These are phyloP conservation scores for Coregonus ussuriensis DNA, from an alignment of 2,797 vertebrate genomes.

Conservation along the genomic window DNA sequence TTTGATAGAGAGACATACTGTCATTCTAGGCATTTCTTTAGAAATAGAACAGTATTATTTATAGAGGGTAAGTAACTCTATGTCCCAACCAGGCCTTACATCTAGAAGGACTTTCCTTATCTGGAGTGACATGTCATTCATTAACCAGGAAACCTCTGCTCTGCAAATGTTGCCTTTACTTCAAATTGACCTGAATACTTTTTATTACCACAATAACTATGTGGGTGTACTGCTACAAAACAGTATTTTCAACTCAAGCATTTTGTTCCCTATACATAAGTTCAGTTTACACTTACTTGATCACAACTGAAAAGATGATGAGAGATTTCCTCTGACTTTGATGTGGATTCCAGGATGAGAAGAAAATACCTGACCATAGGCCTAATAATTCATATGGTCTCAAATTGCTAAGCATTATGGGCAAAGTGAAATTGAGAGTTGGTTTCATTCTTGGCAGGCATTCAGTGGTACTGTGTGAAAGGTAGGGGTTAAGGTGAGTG, in stretches of 20 bases:
- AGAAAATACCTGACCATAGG: background rate
- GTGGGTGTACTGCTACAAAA: background rate
- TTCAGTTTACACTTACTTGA: background rate
- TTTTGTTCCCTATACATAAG: background rate
- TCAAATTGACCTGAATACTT: background rate
- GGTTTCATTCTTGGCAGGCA: background rate
- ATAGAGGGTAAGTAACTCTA: background rate
- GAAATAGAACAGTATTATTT: background rate
- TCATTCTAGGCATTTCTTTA: background rate
- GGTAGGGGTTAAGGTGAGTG: background rate
- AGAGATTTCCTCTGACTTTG: background rate
- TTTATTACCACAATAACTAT: background rate
- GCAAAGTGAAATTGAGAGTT: background rate
- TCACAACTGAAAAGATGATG: background rate
- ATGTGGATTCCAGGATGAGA: background rate
- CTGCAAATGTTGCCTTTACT: slow-evolving; percentile 26
- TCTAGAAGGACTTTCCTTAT: background rate
- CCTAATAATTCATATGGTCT: background rate
- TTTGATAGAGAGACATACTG: background rate
- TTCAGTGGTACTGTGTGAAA: background rate
- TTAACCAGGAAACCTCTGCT: slow-evolving; percentile 20
- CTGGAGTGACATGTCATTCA: background rate
- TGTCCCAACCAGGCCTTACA: background rate
- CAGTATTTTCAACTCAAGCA: background rate
- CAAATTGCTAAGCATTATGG: background rate